These are phyloP conservation scores for Novumbra hubbsi DNA, from an alignment of 2,797 vertebrate species.

Conservation along the genomic window DNA sequence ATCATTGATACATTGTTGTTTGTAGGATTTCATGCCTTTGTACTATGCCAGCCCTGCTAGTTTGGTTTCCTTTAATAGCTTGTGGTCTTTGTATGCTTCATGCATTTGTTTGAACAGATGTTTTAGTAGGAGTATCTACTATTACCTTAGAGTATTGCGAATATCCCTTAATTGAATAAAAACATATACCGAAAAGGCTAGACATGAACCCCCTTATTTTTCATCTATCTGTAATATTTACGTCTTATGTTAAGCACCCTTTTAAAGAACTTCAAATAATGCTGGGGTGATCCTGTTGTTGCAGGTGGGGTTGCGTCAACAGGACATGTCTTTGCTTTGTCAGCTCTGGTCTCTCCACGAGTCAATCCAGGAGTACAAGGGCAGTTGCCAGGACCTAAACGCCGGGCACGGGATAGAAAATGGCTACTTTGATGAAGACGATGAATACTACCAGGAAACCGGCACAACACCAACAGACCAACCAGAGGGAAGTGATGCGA, in stretches of 20 bases:
- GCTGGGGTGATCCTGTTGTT: conserved; percentile 12
- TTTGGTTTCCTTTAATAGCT: not conserved
- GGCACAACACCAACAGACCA: conserved; percentile 72
- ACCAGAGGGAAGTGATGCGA: conserved; percentile 11
- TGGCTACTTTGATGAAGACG: conserved; percentile 94
- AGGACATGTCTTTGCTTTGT: conserved; percentile 98
- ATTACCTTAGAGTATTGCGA: not conserved
- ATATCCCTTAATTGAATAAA: not conserved
- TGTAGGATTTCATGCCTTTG: not conserved
- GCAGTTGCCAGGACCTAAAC: conserved; percentile 87
- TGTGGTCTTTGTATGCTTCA: not conserved
- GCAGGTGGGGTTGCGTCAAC: conserved; percentile 94
- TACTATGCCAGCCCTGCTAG: not conserved
- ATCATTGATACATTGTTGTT: not conserved
- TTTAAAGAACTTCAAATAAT: not conserved
- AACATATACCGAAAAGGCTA: not conserved
- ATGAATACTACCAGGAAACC: conserved; percentile 85
- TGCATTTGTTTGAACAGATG: not conserved
- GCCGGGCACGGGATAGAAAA: conserved; percentile 89
- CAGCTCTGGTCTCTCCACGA: conserved; percentile 97
- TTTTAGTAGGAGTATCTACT: not conserved
- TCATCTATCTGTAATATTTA: not conserved
- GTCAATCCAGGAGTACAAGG: conserved; percentile 98
- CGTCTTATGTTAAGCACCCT: not conserved
- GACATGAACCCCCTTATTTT: not conserved